These are phyloP conservation scores for Pollenia angustigena DNA, from an alignment of 2,888 invertebrate genomes.

Conservation along the genomic window DNA sequence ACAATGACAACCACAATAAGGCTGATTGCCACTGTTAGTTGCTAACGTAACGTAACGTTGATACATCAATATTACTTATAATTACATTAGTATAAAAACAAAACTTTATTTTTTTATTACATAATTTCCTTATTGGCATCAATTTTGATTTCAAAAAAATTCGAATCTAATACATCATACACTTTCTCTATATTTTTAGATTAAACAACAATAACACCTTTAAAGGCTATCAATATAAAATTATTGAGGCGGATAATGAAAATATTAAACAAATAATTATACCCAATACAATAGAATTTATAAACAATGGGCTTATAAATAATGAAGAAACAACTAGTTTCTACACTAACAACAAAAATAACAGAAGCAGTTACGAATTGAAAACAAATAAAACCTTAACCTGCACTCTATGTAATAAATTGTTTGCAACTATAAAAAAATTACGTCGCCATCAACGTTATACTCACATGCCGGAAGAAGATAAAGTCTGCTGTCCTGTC, in stretches of 20 bases:
- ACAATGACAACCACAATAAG: no score
- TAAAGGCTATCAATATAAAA: neutral
- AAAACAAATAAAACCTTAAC: neutral
- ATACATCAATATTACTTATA: no score
- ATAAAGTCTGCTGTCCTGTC: neutral
- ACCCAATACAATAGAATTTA: slow-evolving; percentile 1
- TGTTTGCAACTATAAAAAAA: neutral
- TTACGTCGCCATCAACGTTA: neutral
- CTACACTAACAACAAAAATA: neutral
- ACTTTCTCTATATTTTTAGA: slow-evolving; percentile 9
- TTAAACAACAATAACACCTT: neutral
- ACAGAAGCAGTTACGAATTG: neutral
- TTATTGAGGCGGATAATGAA: neutral
- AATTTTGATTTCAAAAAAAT: no score
- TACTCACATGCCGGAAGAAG: neutral
- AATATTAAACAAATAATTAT: slow-evolving; percentile 1
- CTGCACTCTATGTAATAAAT: slow-evolving; percentile 5
- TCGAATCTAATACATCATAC: no score
- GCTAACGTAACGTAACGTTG: no score
- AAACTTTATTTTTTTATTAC: no score
- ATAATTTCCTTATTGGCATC: no score
- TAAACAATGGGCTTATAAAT: neutral
- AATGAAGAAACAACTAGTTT: neutral
- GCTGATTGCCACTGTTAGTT: no score
- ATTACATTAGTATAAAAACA: no score